Evolutionary conservation across 2,888 invertebrate species (phyloP).

Genomic region (Zhuqinia jingwanae): DNA sequence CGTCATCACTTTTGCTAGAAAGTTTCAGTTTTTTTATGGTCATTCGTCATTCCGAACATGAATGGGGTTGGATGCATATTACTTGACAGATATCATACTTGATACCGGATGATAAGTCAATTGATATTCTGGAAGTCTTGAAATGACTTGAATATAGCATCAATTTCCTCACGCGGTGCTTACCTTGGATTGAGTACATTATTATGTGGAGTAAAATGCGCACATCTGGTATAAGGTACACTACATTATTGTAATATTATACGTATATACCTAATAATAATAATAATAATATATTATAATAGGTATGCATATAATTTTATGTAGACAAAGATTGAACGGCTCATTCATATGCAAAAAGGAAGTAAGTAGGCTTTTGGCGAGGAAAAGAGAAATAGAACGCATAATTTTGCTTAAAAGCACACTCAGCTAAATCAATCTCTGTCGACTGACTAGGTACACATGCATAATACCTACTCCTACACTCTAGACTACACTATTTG

Average conservation of each 20-base stretch:
- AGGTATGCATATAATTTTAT: background rate
- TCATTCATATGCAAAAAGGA: slow-evolving; percentile 64
- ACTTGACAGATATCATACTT: slow-evolving; percentile 52
- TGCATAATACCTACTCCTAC: no score
- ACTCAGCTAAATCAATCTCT: slow-evolving; percentile 63
- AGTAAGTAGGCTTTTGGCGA: slow-evolving; percentile 9
- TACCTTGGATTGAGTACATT: background rate
- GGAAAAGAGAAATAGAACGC: background rate
- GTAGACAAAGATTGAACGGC: slow-evolving; percentile 47
- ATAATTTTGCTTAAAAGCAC: slow-evolving; percentile 32
- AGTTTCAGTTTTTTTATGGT: slow-evolving; percentile 13
- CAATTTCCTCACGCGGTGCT: background rate
- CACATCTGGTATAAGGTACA: background rate
- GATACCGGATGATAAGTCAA: slow-evolving; percentile 51
- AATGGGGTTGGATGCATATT: slow-evolving; percentile 6
- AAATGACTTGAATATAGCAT: slow-evolving; percentile 54
- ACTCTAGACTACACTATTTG: no score
- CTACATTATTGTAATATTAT: background rate
- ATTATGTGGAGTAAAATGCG: background rate
- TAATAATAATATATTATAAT: slow-evolving; percentile 6
- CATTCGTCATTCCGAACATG: slow-evolving; percentile 47
- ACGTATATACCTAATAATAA: no score
- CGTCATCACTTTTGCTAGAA: background rate
- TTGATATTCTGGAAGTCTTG: slow-evolving; percentile 48
- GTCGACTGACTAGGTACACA: slow-evolving; percentile 38